Evolutionary conservation across 2,888 invertebrate species (phyloP).

Genomic region (Diabrotica balteata): DNA sequence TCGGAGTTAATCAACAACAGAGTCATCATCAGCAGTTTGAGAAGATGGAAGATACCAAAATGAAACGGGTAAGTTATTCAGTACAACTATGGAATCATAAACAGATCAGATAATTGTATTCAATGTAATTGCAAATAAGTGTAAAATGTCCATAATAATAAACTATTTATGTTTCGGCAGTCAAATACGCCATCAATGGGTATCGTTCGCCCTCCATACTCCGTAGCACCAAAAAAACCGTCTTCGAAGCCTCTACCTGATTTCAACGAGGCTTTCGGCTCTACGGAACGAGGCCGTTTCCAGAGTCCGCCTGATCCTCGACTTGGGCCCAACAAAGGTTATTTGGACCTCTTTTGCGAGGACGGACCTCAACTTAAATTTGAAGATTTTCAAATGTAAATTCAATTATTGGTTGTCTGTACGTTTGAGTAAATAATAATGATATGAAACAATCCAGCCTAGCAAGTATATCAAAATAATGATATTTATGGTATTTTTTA

Average conservation of each 20-base stretch:
- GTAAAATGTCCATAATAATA: background rate
- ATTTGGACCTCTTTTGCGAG: conserved; percentile 53
- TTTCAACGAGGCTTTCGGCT: conserved; percentile 86
- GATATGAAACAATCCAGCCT: too few relatives aligned
- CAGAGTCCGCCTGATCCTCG: conserved; percentile 57
- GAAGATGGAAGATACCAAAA: conserved; percentile 45
- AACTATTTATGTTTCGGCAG: conserved; percentile 5
- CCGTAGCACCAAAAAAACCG: conserved; percentile 37
- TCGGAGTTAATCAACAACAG: conserved; percentile 3
- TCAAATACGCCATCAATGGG: conserved; percentile 11
- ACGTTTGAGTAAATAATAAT: too few relatives aligned
- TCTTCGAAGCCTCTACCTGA: conserved; percentile 71
- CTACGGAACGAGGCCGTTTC: conserved; percentile 86
- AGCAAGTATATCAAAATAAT: too few relatives aligned
- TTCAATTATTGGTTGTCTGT: background rate
- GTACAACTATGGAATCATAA: too few relatives aligned
- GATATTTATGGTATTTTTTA: too few relatives aligned
- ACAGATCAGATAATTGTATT: too few relatives aligned
- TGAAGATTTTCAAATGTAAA: conserved; percentile 51
- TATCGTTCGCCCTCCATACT: conserved; percentile 7
- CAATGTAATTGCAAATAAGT: too few relatives aligned
- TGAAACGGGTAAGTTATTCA: conserved; percentile 48
- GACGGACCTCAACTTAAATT: conserved; percentile 47
- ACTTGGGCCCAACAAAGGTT: conserved; percentile 52
- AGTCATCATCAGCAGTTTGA: conserved; percentile 33